Evolutionary conservation across 2,888 invertebrate species (phyloP).

Genomic region (Cryptophagus acutangulus): DNA sequence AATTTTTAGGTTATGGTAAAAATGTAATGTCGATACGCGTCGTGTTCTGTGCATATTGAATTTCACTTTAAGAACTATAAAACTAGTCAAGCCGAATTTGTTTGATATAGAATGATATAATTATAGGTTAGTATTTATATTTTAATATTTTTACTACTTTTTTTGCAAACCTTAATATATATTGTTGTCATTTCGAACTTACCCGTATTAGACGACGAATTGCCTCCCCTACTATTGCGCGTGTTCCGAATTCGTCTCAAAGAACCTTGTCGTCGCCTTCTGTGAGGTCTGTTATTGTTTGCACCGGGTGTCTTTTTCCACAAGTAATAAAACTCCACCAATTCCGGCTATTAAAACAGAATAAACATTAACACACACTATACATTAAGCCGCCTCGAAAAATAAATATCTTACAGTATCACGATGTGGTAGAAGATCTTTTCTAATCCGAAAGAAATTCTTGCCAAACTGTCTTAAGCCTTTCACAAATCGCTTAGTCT

Average conservation of each 20-base stretch:
- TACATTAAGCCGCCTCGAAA: not conserved
- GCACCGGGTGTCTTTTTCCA: conserved; percentile 99
- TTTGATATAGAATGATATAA: too few relatives aligned
- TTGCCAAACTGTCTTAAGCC: conserved; percentile 98
- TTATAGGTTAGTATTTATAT: too few relatives aligned
- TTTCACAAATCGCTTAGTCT: conserved; percentile 96
- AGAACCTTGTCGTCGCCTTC: conserved; percentile 82
- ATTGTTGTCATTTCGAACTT: too few relatives aligned
- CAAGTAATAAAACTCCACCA: conserved; percentile 97
- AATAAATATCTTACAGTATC: conserved; percentile 82
- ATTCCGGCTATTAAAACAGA: conserved; percentile 63
- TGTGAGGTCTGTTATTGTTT: conserved; percentile 91
- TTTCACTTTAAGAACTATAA: too few relatives aligned
- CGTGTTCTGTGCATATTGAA: too few relatives aligned
- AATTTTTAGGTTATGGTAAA: too few relatives aligned
- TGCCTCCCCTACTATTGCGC: conserved; percentile 75
- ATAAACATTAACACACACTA: not conserved
- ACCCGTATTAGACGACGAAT: conserved; percentile 52
- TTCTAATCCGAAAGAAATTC: conserved; percentile 96
- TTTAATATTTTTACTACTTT: too few relatives aligned
- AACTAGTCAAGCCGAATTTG: too few relatives aligned
- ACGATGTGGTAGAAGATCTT: conserved; percentile 93
- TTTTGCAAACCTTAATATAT: too few relatives aligned
- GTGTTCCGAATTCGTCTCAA: conserved; percentile 83
- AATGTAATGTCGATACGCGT: too few relatives aligned